Percentiles rank a stretch among this genome's conserved stretches.
phyloP scores from a whole-genome alignment of 2,113 vertebrate genomes.

The Aix galericulata region DNA sequence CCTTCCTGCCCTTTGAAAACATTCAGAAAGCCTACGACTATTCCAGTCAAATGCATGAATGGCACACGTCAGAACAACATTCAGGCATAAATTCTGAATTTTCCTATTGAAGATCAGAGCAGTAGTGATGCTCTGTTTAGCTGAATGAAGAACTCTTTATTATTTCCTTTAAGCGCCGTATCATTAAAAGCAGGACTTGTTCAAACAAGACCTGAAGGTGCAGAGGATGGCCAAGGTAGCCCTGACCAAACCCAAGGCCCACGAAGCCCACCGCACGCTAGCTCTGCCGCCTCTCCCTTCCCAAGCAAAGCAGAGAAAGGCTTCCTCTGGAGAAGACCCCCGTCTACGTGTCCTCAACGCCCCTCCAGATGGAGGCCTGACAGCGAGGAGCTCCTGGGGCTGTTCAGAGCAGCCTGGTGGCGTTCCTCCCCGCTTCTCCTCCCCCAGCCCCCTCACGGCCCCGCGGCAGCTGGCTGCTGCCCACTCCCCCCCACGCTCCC shows the following conservation, averaged over 20 bases:
- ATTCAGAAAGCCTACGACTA: neutral
- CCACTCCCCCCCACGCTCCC: constrained; percentile 49
- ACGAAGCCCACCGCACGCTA: accelerated
- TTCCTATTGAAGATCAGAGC: neutral
- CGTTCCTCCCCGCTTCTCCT: neutral
- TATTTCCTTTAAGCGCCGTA: neutral
- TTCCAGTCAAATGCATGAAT: neutral
- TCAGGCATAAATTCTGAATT: neutral
- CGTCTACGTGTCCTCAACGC: accelerated
- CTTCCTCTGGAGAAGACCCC: neutral
- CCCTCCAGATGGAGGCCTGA: accelerated
- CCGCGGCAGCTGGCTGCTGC: constrained; percentile 44
- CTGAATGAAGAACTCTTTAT: neutral
- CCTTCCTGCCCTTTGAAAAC: neutral
- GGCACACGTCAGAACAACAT: neutral
- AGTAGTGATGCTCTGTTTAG: accelerated
- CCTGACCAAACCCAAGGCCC: neutral
- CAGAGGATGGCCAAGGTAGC: neutral
- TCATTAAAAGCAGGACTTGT: neutral
- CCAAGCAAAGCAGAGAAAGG: accelerated
- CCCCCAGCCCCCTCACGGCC: neutral
- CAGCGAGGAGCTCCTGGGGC: neutral
- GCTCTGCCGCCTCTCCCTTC: neutral
- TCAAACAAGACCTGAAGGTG: accelerated
- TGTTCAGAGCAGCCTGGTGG: neutral